Percentiles rank a stretch among this genome's conserved stretches.
These are phyloP conservation scores for Agrochola litura DNA, from an alignment of 2,888 invertebrate genomes.

Conservation along the genomic window DNA sequence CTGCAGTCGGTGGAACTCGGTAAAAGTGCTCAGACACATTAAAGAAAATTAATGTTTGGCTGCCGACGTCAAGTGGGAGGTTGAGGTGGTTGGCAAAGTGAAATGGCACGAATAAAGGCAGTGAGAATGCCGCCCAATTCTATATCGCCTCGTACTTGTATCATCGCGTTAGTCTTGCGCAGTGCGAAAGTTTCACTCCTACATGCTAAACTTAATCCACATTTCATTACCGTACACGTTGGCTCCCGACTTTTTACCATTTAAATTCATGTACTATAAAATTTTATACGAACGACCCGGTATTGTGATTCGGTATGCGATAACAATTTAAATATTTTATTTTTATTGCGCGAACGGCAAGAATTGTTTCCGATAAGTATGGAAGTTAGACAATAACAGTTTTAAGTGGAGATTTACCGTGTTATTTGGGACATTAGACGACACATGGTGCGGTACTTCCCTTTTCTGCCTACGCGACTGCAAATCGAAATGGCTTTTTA, in stretches of 20 bases:
- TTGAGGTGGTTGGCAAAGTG: conserved; percentile 88
- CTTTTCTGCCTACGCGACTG: conserved; percentile 46
- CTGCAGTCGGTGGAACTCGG: conserved; percentile 85
- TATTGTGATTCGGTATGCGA: conserved; percentile 66
- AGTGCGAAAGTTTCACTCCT: conserved; percentile 74
- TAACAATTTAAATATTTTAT: conserved; percentile 74
- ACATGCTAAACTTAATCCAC: conserved; percentile 78
- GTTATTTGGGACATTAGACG: conserved; percentile 60
- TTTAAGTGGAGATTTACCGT: conserved; percentile 62
- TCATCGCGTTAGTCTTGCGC: conserved; percentile 80
- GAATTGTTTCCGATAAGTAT: conserved; percentile 67
- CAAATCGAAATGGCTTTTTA: conserved; percentile 36
- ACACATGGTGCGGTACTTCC: conserved; percentile 52
- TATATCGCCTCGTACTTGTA: conserved; percentile 83
- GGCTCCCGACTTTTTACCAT: conserved; percentile 69
- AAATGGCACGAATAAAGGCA: conserved; percentile 87
- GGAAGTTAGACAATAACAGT: conserved; percentile 71
- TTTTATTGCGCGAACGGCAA: conserved; percentile 68
- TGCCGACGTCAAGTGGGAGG: conserved; percentile 87
- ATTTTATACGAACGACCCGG: conserved; percentile 68
- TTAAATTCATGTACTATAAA: conserved; percentile 71
- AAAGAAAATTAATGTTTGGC: conserved; percentile 91
- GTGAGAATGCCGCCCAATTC: conserved; percentile 83
- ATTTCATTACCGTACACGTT: conserved; percentile 79
- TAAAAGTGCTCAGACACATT: conserved; percentile 90